Evolutionary conservation across 2,888 invertebrate species (phyloP).

Genomic region (Chorisops tibialis): DNA sequence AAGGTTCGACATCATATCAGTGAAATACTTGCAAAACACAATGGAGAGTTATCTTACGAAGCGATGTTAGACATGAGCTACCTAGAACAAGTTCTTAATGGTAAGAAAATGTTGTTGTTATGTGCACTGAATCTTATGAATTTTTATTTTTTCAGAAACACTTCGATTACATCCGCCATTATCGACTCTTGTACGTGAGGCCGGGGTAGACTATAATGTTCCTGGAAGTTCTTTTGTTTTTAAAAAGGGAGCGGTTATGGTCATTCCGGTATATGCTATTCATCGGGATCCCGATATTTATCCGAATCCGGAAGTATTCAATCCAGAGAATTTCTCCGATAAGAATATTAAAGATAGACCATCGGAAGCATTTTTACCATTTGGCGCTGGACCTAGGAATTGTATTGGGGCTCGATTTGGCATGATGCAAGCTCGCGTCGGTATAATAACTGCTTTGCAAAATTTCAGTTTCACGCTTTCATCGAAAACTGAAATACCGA

Average conservation of each 20-base stretch:
- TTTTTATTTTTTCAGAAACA: conserved; percentile 5
- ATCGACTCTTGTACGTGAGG: neutral
- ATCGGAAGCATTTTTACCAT: conserved; percentile 1
- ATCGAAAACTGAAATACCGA: neutral
- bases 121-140: no score
- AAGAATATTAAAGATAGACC: conserved; percentile 54
- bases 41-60: no score
- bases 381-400: conserved; percentile 25
- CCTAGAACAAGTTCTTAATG: no score
- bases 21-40: no score
- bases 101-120: no score
- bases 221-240: conserved; percentile 48
- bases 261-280: conserved; percentile 55
- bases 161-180: conserved; percentile 17
- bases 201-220: conserved; percentile 1
- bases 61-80: no score
- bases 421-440: conserved; percentile 11
- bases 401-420: conserved; percentile 28
- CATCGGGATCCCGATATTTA: no score
- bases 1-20: no score
- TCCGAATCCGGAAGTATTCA: conserved; percentile 58
- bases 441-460: neutral
- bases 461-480: neutral
- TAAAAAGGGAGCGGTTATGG: conserved; percentile 52
- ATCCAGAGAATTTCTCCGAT: conserved; percentile 57